These are phyloP conservation scores for Aplysina aerophoba DNA, from an alignment of 37 sponge, comb jelly and placozoan genomes.

Conservation along the genomic window DNA sequence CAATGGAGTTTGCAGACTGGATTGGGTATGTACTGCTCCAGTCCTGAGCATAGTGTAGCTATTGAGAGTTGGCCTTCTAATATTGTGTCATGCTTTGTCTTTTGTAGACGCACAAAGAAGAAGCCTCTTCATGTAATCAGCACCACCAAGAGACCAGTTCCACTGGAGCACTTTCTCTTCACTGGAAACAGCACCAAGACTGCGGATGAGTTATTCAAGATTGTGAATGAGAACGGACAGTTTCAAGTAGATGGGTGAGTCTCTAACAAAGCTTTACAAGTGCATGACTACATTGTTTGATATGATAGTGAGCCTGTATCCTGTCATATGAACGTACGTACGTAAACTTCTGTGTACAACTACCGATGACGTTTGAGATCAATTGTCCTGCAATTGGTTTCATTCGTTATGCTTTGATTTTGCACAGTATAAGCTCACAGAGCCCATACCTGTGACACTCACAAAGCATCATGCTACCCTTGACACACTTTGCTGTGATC, in stretches of 20 bases:
- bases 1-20: constrained; percentile 98
- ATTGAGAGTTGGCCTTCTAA: not conserved
- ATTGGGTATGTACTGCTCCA: constrained; percentile 76
- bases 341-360: too few relatives aligned
- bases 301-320: too few relatives aligned
- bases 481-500: too few relatives aligned
- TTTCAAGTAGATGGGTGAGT: constrained; percentile 63
- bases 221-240: constrained; percentile 73
- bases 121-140: constrained; percentile 91
- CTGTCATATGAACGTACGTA: too few relatives aligned
- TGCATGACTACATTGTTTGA: too few relatives aligned
- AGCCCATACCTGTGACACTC: too few relatives aligned
- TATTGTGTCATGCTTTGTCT: not conserved
- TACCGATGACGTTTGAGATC: too few relatives aligned
- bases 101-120: constrained; percentile 83
- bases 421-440: too few relatives aligned
- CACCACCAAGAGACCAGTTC: constrained; percentile 93
- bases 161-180: constrained; percentile 95
- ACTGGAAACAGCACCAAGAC: constrained; percentile 95
- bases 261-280: too few relatives aligned
- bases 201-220: constrained; percentile 85
- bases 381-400: too few relatives aligned
- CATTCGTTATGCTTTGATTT: too few relatives aligned
- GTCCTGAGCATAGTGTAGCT: not conserved
- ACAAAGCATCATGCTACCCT: too few relatives aligned